These are phyloP conservation scores for Brachyptera risi DNA, from an alignment of 2,888 invertebrate species.

Conservation along the genomic window DNA sequence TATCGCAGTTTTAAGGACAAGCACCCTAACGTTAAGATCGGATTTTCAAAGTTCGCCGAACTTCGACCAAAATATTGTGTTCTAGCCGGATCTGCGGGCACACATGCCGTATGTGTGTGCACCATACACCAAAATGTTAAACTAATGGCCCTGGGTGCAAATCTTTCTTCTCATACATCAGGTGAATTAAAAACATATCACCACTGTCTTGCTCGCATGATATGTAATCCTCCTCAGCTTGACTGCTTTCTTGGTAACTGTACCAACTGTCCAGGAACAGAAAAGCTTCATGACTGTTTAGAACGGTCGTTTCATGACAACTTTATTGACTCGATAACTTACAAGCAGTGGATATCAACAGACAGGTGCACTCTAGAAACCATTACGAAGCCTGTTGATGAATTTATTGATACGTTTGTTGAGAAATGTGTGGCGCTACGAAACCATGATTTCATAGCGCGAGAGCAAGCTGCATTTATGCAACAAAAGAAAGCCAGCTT, in stretches of 20 bases:
- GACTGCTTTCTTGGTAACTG: not conserved
- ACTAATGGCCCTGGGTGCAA: not conserved
- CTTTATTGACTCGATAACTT: slow-evolving; percentile 28
- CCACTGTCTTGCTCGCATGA: not conserved
- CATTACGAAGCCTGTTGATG: slow-evolving; percentile 27
- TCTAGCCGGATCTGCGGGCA: slow-evolving; percentile 7
- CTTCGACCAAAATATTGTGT: slow-evolving; percentile 19
- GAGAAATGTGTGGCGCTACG: slow-evolving; percentile 25
- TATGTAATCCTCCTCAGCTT: not conserved
- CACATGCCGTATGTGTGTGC: slow-evolving; percentile 18
- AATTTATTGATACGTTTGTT: slow-evolving; percentile 29
- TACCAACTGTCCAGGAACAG: not conserved
- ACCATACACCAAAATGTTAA: slow-evolving; percentile 3
- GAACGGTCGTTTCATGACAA: slow-evolving; percentile 8
- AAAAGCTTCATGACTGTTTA: not conserved
- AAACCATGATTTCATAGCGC: slow-evolving; percentile 29
- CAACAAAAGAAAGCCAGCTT: slow-evolving; percentile 25
- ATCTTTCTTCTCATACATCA: not conserved
- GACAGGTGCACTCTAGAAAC: slow-evolving; percentile 33
- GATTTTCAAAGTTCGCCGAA: slow-evolving; percentile 22
- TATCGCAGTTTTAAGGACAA: not conserved
- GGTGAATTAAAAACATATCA: not conserved
- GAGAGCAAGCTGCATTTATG: slow-evolving; percentile 30
- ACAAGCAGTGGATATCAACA: slow-evolving; percentile 33
- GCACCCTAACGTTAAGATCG: not conserved